phyloP scores from a whole-genome alignment of 2,113 vertebrate species.

The Platysteira castanea region DNA sequence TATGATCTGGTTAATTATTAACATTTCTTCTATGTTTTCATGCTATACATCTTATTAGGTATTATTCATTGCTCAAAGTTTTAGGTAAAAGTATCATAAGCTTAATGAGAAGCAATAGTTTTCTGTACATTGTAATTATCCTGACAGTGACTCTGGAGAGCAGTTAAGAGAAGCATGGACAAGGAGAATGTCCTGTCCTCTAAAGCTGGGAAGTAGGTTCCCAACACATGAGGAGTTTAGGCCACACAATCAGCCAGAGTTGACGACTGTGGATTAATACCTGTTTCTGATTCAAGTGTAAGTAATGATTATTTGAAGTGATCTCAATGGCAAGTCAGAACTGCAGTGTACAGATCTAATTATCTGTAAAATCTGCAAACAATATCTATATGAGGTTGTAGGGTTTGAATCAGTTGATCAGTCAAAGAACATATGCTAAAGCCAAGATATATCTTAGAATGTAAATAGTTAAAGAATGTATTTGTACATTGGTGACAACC shows the following conservation, averaged over 20 bases:
- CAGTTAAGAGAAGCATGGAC: not conserved
- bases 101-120: not conserved
- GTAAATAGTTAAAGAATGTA: not conserved
- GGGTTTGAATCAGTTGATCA: not conserved
- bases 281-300: not conserved
- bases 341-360: not conserved
- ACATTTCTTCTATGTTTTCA: not conserved
- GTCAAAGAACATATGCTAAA: not conserved
- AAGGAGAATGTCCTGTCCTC: not conserved
- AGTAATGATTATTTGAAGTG: not conserved
- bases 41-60: not conserved
- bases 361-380: not conserved
- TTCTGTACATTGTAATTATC: not conserved
- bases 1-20: not conserved
- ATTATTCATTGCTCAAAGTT: not conserved
- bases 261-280: not conserved
- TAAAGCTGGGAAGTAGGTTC: not conserved
- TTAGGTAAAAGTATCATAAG: not conserved
- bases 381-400: not conserved
- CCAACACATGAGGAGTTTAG: not conserved
- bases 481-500: not conserved
- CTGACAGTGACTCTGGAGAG: not conserved
- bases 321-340: not conserved
- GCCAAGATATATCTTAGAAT: not conserved
- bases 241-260: not conserved